These are phyloP conservation scores for Nebria brevicollis DNA, from an alignment of 2,888 invertebrate genomes.

Conservation along the genomic window DNA sequence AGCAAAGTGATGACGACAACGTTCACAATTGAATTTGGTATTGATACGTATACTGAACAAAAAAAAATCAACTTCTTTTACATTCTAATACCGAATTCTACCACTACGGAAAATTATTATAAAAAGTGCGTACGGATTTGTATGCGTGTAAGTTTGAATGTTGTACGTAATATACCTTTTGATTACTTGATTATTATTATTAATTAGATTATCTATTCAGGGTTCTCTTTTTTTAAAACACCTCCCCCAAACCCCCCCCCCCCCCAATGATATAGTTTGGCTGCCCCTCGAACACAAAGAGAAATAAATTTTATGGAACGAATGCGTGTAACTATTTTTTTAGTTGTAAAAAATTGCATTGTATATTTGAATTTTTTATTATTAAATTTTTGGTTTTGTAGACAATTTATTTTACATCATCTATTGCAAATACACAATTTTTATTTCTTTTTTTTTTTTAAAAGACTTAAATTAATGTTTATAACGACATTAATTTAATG, in stretches of 20 bases:
- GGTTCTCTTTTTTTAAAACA: background rate
- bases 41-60: too few species aligned
- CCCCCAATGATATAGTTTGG: conserved; percentile 8
- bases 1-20: background rate
- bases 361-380: conserved; percentile 40
- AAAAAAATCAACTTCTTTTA: too few species aligned
- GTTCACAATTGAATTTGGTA: too few species aligned
- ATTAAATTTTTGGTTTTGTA: conserved; percentile 42
- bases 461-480: background rate
- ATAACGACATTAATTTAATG: background rate
- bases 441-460: background rate
- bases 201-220: background rate
- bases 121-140: background rate
- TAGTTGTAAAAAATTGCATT: conserved; percentile 31
- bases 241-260: too few species aligned
- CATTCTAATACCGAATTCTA: background rate
- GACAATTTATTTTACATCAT: conserved; percentile 30
- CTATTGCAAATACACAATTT: conserved; percentile 7
- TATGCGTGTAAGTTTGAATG: background rate
- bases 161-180: background rate
- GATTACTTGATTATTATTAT: background rate
- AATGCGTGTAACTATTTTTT: conserved; percentile 28
- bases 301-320: conserved; percentile 15
- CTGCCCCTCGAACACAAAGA: conserved; percentile 18
- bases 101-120: background rate